Evolutionary conservation across 2,113 vertebrate species (phyloP).

Genomic region (Ameiurus melas): DNA sequence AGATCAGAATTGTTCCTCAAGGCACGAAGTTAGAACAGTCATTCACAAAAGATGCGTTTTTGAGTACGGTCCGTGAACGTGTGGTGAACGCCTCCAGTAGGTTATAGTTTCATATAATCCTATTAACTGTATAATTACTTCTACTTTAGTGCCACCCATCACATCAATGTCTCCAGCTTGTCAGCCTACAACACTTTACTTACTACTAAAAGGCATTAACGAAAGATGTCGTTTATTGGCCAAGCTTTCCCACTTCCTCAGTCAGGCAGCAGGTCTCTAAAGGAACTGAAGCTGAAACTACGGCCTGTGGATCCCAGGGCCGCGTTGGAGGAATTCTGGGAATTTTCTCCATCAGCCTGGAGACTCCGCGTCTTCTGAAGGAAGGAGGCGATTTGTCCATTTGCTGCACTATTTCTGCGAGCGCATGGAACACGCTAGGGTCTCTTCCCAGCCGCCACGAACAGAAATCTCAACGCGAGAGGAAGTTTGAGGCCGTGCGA

Average conservation of each 20-base stretch:
- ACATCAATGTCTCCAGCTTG: neutral
- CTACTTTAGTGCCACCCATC: neutral
- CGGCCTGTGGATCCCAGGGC: constrained; percentile 42
- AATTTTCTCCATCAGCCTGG: constrained; percentile 79
- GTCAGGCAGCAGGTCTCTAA: constrained; percentile 47
- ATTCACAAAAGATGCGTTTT: neutral
- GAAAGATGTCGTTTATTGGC: neutral
- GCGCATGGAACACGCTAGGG: constrained; percentile 65
- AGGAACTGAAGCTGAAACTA: constrained; percentile 50
- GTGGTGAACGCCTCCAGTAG: neutral
- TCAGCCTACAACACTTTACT: neutral
- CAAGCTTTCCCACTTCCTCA: constrained; percentile 1
- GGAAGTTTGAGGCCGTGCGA: constrained; percentile 73
- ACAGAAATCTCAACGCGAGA: constrained; percentile 75
- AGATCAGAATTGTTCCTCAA: neutral
- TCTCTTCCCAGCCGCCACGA: constrained; percentile 77
- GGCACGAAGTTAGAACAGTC: neutral
- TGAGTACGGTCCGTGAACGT: neutral
- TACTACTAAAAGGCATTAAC: neutral
- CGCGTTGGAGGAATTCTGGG: constrained; percentile 70
- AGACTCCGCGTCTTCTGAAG: constrained; percentile 71
- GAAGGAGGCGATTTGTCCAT: constrained; percentile 68
- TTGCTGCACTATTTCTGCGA: constrained; percentile 69
- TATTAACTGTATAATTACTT: no score
- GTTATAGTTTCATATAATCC: neutral